Evolutionary conservation across 1,140 invertebrate genomes (phyloP).

Genomic region (silkworm (Bombyx mori)): DNA sequence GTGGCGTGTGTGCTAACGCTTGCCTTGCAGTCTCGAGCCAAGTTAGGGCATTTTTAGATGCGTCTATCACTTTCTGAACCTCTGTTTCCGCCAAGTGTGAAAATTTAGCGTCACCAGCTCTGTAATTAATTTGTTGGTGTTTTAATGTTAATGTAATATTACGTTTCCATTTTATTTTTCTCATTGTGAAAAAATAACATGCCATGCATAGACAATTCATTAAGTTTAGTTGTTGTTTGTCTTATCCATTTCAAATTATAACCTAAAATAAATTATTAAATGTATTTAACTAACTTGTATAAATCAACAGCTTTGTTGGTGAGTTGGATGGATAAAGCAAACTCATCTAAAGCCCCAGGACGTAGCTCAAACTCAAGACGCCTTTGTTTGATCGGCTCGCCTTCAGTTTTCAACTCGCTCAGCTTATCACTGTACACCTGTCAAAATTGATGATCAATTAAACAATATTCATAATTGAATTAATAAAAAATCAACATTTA

Average conservation of each 20-base stretch:
- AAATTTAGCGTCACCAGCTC: conserved; percentile 84
- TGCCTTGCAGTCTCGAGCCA: conserved; percentile 84
- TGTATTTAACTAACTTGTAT: conserved; percentile 65
- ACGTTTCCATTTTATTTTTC: too few species aligned
- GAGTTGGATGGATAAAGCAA: conserved; percentile 79
- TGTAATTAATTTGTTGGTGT: conserved; percentile 15
- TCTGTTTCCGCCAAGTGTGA: conserved; percentile 87
- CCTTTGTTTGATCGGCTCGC: conserved; percentile 88
- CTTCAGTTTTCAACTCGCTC: conserved; percentile 75
- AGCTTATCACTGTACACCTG: conserved; percentile 75
- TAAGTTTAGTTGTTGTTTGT: not conserved
- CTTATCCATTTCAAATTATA: not conserved
- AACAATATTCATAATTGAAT: not conserved
- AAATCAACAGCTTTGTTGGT: conserved; percentile 82
- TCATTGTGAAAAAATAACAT: not conserved
- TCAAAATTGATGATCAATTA: conserved; percentile 4
- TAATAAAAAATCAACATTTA: not conserved
- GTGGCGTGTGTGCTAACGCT: conserved; percentile 73
- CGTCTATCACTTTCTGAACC: conserved; percentile 78
- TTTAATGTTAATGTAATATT: too few species aligned
- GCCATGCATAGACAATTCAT: not conserved
- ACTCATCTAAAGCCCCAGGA: conserved; percentile 82
- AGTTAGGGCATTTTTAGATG: conserved; percentile 72
- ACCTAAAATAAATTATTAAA: too few species aligned
- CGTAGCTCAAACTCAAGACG: conserved; percentile 84